Base-by-base conservation (phyloP, 2,113 vertebrate species). In the Passer domesticus region DNA sequence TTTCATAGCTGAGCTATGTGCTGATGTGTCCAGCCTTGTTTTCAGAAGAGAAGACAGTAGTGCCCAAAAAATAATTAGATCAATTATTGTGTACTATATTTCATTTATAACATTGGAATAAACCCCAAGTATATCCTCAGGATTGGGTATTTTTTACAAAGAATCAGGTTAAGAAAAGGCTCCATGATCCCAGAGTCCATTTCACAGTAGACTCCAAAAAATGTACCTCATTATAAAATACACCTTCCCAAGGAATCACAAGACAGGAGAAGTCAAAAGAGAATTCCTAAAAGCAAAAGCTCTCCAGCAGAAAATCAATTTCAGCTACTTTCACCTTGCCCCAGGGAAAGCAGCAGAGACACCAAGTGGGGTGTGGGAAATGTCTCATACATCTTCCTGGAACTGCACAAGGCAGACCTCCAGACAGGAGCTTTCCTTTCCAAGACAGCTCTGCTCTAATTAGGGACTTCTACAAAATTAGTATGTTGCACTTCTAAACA, bases 261-360 rank as follows among this genome's bases (percentile, higher is more conserved):
- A 95, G 94, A 75, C 69, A 55, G 19, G 58, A 94, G 80, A 90
- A 96, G 94, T 96, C 89, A 95, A 92, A 93, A 75, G 95, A 96
- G 93, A 92, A 97, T 96, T 95, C 83, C 94, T 96, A 62, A 89
- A 94, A 96, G 92, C 92, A 78, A 83, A 87, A 92, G 85, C 92
- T 96, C 56, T 94, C 83, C 93, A 96, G 86, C 86, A 96, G 93
- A 95, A 97, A 96, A 97, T 96, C 96, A 96, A 97, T 96, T 97
- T 96, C 95, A 96, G 90, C 92, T 95, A 39, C 93, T 96, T 92
- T 95, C 92, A 89, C 92, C 88, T 96, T 87, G 94, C 94, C 94
- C 94, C 92, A 93, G 95, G 95, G 95, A 96, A 90, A 95, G 92
- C 93, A 94, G 69, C 64, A 93, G 76, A 94, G 83, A 78, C 72